Evolutionary conservation across 1,140 invertebrate species (phyloP).

Genomic region (Drosophila orosa): DNA sequence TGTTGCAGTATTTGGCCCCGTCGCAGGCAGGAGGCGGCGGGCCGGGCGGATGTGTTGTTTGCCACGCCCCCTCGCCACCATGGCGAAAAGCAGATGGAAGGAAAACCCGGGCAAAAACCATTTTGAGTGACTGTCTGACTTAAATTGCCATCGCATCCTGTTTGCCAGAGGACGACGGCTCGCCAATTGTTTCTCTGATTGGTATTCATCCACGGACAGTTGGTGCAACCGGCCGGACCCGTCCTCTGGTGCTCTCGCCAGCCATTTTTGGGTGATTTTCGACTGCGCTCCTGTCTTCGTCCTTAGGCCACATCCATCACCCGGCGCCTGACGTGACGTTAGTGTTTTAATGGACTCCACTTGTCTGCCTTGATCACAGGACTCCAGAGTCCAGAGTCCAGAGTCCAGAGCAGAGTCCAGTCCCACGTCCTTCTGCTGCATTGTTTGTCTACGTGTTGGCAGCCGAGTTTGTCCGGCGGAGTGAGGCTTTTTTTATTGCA

Average conservation of each 20-base stretch:
- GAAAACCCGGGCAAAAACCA: slow-evolving; percentile 28
- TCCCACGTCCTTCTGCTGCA: slow-evolving; percentile 31
- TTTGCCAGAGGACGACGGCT: slow-evolving; percentile 23
- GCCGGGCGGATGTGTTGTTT: slow-evolving; percentile 26
- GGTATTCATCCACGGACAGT: slow-evolving; percentile 71
- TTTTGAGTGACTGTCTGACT: slow-evolving; percentile 77
- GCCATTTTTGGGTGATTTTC: slow-evolving; percentile 55
- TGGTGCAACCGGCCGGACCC: slow-evolving; percentile 40
- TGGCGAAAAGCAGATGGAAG: slow-evolving; percentile 25
- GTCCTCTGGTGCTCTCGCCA: slow-evolving; percentile 7
- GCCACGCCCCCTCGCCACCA: slow-evolving; percentile 53
- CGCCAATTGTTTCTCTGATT: slow-evolving; percentile 79
- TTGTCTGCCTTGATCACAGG: slow-evolving; percentile 78
- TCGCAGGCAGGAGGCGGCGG: not conserved
- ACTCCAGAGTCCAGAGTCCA: slow-evolving; percentile 8
- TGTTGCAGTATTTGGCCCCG: slow-evolving; percentile 40
- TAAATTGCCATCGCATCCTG: slow-evolving; percentile 83
- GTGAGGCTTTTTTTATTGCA: slow-evolving; percentile 34
- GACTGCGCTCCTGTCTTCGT: slow-evolving; percentile 63
- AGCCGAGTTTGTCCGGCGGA: slow-evolving; percentile 40
- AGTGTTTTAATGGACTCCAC: slow-evolving; percentile 82
- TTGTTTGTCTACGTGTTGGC: slow-evolving; percentile 62
- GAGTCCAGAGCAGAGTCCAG: slow-evolving; percentile 15
- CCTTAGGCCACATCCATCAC: slow-evolving; percentile 79
- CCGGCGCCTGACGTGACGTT: slow-evolving; percentile 72